Base-by-base conservation (phyloP, 2,888 invertebrate genomes). In the Tanypteryx hageni region DNA sequence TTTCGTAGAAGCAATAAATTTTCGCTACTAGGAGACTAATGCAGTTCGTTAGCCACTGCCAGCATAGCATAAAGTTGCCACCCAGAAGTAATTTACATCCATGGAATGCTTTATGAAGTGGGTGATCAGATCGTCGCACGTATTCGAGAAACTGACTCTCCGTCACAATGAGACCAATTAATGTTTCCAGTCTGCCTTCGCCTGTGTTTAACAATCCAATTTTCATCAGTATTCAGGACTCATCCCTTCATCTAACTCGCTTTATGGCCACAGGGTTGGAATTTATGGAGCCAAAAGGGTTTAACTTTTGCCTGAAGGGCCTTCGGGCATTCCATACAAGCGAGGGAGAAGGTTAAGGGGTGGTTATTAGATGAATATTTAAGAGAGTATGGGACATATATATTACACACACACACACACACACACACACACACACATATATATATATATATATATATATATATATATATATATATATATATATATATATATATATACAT, bases 261-360 rank as follows among this genome's bases (percentile, higher is more conserved):
- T 61, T 89, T 64, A 56, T n/a, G 44, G 61, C 61, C 61, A 2
- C 16, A 61, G 86, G 89, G 89, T 31, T 11, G 64, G 56, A 64
- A 64, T 89, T 89, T 89, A 89, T 89, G 64, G 89, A n/a, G n/a
- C 89, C 89, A 18, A 89, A n/a, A 89, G 86, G 86, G 31, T 89
- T 89, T 64, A 64, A 68, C 89, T 44, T 31, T 5, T n/a, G 89
- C n/a, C 64, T 27, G 76, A 14, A 13, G 44, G 44, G 44, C 3
- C 44, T 44, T 44, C 44, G 44, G 1, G 44, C 44, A 44, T 44
- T 44, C 44, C 44, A 44, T 44, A 44, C 3, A 44, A 5, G 44
- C 44, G 44, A 5, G 44, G 5, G 5, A 5, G 44, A 44, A 5
- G 44, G 44, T 83, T 83, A 57, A 31, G 56, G 18, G 57, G 16